phyloP scores from a whole-genome alignment of 2,888 invertebrate genomes.

The Adineta ricciae region DNA sequence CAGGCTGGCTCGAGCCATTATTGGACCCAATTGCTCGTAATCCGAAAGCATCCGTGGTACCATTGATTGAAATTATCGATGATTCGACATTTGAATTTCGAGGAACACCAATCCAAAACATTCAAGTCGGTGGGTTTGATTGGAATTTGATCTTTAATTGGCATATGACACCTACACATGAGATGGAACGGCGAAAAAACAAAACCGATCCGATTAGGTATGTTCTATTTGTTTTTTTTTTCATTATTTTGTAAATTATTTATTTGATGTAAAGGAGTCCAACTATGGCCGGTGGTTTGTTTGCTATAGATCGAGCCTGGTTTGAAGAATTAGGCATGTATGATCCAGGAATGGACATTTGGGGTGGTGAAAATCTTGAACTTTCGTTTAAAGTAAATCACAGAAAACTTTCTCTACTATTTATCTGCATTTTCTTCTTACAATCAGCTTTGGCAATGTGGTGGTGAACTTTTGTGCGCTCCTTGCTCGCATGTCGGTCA shows the following conservation, averaged over 20 bases:
- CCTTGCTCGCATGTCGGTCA: conserved; percentile 98
- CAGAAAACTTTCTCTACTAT: background rate
- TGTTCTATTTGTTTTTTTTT: background rate
- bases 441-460: conserved; percentile 78
- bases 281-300: conserved; percentile 96
- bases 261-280: conserved; percentile 52
- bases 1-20: conserved; percentile 40
- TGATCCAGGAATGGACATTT: conserved; percentile 96
- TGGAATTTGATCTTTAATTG: conserved; percentile 79
- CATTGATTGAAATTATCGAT: conserved; percentile 37
- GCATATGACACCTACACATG: conserved; percentile 88
- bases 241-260: conserved; percentile 53
- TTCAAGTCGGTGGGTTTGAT: conserved; percentile 63
- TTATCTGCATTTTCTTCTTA: background rate
- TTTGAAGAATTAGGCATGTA: conserved; percentile 91
- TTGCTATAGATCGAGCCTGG: conserved; percentile 82
- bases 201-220: conserved; percentile 46
- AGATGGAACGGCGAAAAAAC: conserved; percentile 40
- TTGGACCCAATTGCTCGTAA: conserved; percentile 36
- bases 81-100: conserved; percentile 33
- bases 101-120: conserved; percentile 35
- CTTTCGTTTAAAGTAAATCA: conserved; percentile 81
- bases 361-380: conserved; percentile 97
- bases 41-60: conserved; percentile 36
- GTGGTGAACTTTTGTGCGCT: conserved; percentile 88